Percentiles rank a stretch among this genome's conserved stretches.
phyloP scores from a whole-genome alignment of 2,888 invertebrate species.

The Ephialtes manifestator region DNA sequence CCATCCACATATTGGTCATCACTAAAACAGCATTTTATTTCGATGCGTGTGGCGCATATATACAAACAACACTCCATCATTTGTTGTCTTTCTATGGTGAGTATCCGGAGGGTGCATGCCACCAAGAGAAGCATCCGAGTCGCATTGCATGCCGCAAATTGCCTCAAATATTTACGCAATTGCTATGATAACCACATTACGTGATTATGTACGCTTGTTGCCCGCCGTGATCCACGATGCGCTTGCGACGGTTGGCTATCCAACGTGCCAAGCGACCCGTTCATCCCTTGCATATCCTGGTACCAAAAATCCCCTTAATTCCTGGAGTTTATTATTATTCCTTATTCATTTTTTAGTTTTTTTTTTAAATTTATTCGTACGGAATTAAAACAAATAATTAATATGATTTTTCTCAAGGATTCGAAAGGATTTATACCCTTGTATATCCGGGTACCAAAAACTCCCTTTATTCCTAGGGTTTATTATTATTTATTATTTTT shows the following conservation, averaged over 20 bases:
- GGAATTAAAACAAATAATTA: neutral
- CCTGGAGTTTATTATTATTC: neutral
- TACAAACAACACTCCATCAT: neutral
- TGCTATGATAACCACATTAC: constrained; percentile 85
- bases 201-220: constrained; percentile 84
- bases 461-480: too few relatives aligned
- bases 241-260: constrained; percentile 25
- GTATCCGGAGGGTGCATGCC: constrained; percentile 2
- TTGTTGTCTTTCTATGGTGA: neutral
- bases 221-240: constrained; percentile 77
- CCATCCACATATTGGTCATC: constrained; percentile 5
- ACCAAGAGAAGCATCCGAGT: constrained; percentile 7
- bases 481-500: neutral
- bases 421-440: neutral
- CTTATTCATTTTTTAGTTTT: neutral
- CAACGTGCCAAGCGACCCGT: constrained; percentile 39
- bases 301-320: neutral
- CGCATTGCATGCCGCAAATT: constrained; percentile 84
- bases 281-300: constrained; percentile 28
- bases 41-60: constrained; percentile 11
- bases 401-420: constrained; percentile 13
- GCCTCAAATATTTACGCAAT: constrained; percentile 85
- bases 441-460: too few relatives aligned
- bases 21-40: neutral
- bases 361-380: neutral